Evolutionary conservation across 2,113 vertebrate genomes (phyloP).

Genomic region (Bufo gargarizans): DNA sequence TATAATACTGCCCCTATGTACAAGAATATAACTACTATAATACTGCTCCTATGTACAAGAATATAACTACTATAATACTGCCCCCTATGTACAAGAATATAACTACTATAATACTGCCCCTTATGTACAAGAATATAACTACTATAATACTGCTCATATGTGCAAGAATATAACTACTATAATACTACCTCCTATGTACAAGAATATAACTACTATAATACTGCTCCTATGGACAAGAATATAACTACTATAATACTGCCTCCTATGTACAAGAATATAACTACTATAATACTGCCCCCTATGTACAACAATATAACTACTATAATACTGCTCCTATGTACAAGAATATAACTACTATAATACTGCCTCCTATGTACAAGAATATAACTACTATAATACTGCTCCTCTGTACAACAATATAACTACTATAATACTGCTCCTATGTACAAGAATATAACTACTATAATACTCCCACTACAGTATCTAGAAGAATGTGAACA

Average conservation of each 20-base stretch:
- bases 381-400: conserved; percentile 13
- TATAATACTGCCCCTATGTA: not conserved
- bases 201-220: conserved; percentile 6
- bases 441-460: not conserved
- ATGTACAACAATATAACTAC: conserved; percentile 3
- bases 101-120: conserved; percentile 5
- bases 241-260: too few species aligned
- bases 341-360: conserved; percentile 2
- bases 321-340: not conserved
- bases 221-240: not conserved
- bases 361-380: not conserved
- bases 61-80: conserved; percentile 17
- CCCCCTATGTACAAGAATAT: not conserved
- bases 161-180: not conserved
- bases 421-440: conserved; percentile 9
- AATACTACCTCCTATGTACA: not conserved
- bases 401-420: not conserved
- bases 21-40: not conserved
- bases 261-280: not conserved
- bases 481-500: too few species aligned
- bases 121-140: conserved; percentile 9
- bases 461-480: not conserved
- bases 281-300: not conserved
- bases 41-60: not conserved
- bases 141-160: not conserved